These are phyloP conservation scores for Tachina grossa DNA, from an alignment of 2,888 invertebrate species.

Conservation along the genomic window DNA sequence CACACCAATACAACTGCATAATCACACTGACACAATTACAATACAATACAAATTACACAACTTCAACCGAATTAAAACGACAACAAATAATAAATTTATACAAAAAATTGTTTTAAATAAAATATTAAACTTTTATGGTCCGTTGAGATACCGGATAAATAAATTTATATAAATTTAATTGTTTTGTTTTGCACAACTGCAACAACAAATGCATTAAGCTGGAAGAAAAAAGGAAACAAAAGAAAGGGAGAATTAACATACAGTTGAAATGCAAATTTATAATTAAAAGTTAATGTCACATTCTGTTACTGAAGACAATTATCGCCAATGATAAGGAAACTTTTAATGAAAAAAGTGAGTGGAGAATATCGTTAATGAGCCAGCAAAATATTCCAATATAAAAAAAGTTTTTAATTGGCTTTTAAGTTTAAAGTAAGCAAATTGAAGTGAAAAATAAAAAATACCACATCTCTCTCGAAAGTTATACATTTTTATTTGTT, in stretches of 20 bases:
- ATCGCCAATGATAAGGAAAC: constrained; percentile 18
- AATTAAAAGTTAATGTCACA: constrained; percentile 55
- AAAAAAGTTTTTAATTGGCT: neutral
- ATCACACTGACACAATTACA: no score
- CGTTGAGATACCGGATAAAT: constrained; percentile 38
- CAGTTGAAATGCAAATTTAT: constrained; percentile 33
- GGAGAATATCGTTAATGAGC: neutral
- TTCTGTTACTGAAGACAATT: constrained; percentile 23
- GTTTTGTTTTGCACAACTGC: constrained; percentile 18
- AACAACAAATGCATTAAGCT: neutral
- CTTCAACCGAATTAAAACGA: neutral
- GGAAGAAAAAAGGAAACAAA: neutral
- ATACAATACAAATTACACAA: neutral
- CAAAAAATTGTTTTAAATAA: neutral
- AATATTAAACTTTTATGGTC: constrained; percentile 18
- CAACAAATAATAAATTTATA: neutral
- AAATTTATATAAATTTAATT: constrained; percentile 59
- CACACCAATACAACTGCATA: no score
- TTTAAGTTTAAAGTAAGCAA: neutral
- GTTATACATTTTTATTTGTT: no score
- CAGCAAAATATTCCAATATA: neutral
- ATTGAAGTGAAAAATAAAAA: neutral
- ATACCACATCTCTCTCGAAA: neutral
- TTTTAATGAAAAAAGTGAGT: neutral
- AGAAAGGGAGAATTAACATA: neutral